Percentiles rank a stretch among this genome's conserved stretches.
phyloP scores from a whole-genome alignment of 2,113 vertebrate species.

The Microcebus jonahi region DNA sequence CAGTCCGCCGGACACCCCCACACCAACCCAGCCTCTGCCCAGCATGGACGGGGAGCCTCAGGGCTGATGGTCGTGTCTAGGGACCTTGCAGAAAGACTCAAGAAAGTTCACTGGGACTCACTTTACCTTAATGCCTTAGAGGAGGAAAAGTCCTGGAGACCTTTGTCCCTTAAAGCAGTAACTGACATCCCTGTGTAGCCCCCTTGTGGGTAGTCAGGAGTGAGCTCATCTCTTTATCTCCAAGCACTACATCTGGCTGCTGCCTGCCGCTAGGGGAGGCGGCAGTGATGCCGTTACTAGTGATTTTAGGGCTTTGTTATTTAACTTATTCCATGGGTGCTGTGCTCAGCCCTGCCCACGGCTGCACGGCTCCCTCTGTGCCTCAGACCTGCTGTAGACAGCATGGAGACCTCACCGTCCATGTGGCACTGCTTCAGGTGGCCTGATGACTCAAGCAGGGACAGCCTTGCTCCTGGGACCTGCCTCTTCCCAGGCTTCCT shows the following conservation, averaged over 20 bases:
- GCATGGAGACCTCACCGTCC: not conserved
- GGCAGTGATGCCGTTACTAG: slow-evolving; percentile 64
- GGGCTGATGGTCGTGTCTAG: not conserved
- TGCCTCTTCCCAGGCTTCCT: not conserved
- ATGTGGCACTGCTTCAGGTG: not conserved
- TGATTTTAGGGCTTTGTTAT: slow-evolving; percentile 72
- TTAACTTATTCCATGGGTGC: slow-evolving; percentile 83
- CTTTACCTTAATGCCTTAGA: slow-evolving; percentile 71
- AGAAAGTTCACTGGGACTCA: not conserved
- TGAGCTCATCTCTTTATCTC: slow-evolving; percentile 63
- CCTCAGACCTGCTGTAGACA: not conserved
- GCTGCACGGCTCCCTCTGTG: rapidly evolving
- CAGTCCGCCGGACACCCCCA: not conserved
- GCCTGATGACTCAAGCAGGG: not conserved
- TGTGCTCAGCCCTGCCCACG: not conserved
- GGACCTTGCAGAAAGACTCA: not conserved
- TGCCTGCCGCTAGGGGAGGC: not conserved
- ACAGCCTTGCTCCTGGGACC: not conserved
- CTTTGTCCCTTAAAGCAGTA: slow-evolving; percentile 66
- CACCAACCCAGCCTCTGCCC: not conserved
- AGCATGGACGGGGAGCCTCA: not conserved
- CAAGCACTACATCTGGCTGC: slow-evolving; percentile 77
- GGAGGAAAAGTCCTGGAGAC: slow-evolving; percentile 68
- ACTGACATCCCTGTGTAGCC: slow-evolving; percentile 55
- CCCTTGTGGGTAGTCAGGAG: slow-evolving; percentile 54